Evolutionary conservation across 2,888 invertebrate genomes (phyloP).

Genomic region (Hydraecia micacea): DNA sequence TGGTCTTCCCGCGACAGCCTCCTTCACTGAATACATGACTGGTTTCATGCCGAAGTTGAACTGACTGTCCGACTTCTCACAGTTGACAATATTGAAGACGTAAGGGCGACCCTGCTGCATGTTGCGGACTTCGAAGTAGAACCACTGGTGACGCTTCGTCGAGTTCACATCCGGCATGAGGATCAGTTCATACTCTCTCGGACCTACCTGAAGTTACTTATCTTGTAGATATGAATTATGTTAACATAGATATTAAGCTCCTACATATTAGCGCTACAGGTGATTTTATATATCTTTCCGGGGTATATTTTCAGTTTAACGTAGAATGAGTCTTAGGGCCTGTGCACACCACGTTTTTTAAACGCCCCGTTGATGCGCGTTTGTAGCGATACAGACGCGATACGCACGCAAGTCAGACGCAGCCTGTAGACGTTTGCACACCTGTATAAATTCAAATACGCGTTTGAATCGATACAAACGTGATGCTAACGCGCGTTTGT

Average conservation of each 20-base stretch:
- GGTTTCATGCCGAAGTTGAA: slow-evolving; percentile 97
- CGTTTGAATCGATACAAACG: too few relatives aligned
- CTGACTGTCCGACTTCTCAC: slow-evolving; percentile 96
- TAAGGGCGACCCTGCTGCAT: slow-evolving; percentile 93
- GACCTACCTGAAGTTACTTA: slow-evolving; percentile 91
- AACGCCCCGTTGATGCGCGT: too few relatives aligned
- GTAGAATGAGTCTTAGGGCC: neutral
- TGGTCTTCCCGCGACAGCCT: slow-evolving; percentile 90
- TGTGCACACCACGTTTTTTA: too few relatives aligned
- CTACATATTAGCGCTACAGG: neutral
- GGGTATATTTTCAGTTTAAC: neutral
- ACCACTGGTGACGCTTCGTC: slow-evolving; percentile 95
- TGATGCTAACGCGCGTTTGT: too few relatives aligned
- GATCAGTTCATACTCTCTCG: slow-evolving; percentile 95
- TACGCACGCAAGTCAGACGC: too few relatives aligned
- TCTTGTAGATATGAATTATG: slow-evolving; percentile 49
- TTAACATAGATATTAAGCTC: neutral
- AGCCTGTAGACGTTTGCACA: too few relatives aligned
- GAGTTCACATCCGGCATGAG: slow-evolving; percentile 96
- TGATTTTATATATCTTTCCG: neutral
- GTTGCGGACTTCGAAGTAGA: slow-evolving; percentile 96
- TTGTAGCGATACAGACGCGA: too few relatives aligned
- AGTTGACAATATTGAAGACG: slow-evolving; percentile 96
- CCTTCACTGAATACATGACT: slow-evolving; percentile 95
- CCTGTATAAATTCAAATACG: too few relatives aligned